Evolutionary conservation across 2,113 vertebrate species (phyloP).

Genomic region (Thunnus maccoyii): DNA sequence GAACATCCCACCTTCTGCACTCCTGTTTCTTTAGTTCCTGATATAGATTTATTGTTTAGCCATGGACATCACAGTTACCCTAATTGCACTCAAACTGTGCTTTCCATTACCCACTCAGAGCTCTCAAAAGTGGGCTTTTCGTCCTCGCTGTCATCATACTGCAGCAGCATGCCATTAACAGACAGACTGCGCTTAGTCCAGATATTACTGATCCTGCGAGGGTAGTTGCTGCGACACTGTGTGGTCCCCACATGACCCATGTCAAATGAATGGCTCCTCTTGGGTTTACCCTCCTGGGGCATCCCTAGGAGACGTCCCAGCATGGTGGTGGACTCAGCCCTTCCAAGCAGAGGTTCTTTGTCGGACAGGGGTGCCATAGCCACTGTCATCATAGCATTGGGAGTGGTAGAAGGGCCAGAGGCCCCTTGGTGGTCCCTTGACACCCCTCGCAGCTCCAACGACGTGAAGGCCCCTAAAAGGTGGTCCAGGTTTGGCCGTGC

Average conservation of each 20-base stretch:
- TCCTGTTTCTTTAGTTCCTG: constrained; percentile 85
- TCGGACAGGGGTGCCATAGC: constrained; percentile 87
- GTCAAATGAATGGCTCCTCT: constrained; percentile 97
- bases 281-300: constrained; percentile 93
- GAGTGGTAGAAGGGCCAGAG: constrained; percentile 49
- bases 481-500: constrained; percentile 92
- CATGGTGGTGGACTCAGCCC: constrained; percentile 83
- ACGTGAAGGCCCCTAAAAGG: constrained; percentile 95
- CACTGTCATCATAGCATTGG: constrained; percentile 75
- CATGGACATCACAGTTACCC: constrained; percentile 82
- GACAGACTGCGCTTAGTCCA: constrained; percentile 99
- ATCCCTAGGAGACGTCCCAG: constrained; percentile 90
- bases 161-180: constrained; percentile 96
- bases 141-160: constrained; percentile 92
- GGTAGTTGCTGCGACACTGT: constrained; percentile 91
- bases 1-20: constrained; percentile 54
- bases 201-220: constrained; percentile 94
- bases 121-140: constrained; percentile 90
- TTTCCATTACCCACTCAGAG: constrained; percentile 99
- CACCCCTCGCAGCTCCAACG: constrained; percentile 94
- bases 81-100: constrained; percentile 88
- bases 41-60: constrained; percentile 86
- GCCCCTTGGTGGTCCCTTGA: constrained; percentile 81
- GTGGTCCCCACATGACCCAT: constrained; percentile 91
- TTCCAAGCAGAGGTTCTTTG: constrained; percentile 95